phyloP scores from a whole-genome alignment of 2,113 vertebrate genomes.

The Chionodraco myersi region DNA sequence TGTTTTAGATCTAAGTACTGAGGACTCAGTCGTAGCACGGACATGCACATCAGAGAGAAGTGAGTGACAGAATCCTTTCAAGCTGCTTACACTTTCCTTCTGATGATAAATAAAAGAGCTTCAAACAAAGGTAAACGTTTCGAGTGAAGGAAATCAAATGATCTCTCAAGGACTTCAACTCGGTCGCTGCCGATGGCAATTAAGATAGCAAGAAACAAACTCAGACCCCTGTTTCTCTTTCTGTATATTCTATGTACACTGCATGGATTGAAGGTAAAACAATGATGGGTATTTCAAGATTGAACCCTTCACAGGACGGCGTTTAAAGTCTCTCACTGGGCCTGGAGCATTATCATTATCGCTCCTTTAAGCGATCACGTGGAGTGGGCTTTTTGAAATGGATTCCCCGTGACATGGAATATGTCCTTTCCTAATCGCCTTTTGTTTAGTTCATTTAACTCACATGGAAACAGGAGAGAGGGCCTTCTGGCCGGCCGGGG shows the following conservation, averaged over 20 bases:
- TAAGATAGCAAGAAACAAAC: slow-evolving; percentile 40
- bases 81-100: not conserved
- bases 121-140: not conserved
- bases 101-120: not conserved
- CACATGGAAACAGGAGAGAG: too few relatives aligned
- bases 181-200: slow-evolving; percentile 32
- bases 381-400: slow-evolving; percentile 74
- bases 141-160: not conserved
- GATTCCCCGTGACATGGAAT: slow-evolving; percentile 81
- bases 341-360: not conserved
- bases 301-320: slow-evolving; percentile 59
- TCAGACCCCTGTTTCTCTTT: slow-evolving; percentile 49
- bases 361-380: slow-evolving; percentile 61
- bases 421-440: slow-evolving; percentile 61
- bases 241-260: slow-evolving; percentile 49
- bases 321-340: slow-evolving; percentile 39
- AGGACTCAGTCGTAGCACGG: too few relatives aligned
- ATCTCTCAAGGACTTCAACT: slow-evolving; percentile 7
- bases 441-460: too few relatives aligned
- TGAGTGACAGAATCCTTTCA: not conserved
- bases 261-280: slow-evolving; percentile 41
- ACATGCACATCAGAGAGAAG: not conserved
- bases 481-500: slow-evolving; percentile 24
- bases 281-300: slow-evolving; percentile 61
- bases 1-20: too few relatives aligned